Percentiles rank a stretch among this genome's conserved stretches.
Conservation (phyloP, 2,888 invertebrate species). For the Patella caerulea region DNA sequence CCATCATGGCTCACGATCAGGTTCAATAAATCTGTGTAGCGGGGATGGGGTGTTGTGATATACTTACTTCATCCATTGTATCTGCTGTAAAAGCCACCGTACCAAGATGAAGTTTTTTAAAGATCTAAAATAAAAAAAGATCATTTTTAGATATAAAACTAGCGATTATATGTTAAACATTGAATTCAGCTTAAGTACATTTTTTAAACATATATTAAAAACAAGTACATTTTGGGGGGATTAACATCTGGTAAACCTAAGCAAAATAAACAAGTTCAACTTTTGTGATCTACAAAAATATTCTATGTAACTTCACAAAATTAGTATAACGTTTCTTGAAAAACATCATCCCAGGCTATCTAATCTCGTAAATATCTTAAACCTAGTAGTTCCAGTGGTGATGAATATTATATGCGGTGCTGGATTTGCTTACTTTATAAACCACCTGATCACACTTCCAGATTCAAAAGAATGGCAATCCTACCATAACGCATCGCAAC, state of each 20-base stretch:
- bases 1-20: not conserved
- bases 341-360: too few species aligned
- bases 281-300: too few species aligned
- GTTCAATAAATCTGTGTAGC: not conserved
- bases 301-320: too few species aligned
- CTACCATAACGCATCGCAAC: too few species aligned
- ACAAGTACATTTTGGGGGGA: not conserved
- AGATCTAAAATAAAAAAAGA: constrained; percentile 74
- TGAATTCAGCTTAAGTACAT: not conserved
- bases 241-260: not conserved
- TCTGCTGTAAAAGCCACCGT: constrained; percentile 91
- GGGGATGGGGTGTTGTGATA: not conserved
- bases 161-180: not conserved
- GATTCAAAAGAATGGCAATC: too few species aligned
- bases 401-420: too few species aligned
- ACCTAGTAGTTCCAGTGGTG: too few species aligned
- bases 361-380: too few species aligned
- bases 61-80: constrained; percentile 82
- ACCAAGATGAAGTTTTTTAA: constrained; percentile 94
- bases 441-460: too few species aligned
- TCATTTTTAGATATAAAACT: not conserved
- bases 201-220: not conserved
- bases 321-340: too few species aligned
- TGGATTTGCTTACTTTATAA: too few species aligned
- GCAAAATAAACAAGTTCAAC: too few species aligned